A percentile compares a stretch with the other conserved stretches of the same genome.
Conservation (phyloP, 2,113 vertebrate species). For the Microcebus murinus region DNA sequence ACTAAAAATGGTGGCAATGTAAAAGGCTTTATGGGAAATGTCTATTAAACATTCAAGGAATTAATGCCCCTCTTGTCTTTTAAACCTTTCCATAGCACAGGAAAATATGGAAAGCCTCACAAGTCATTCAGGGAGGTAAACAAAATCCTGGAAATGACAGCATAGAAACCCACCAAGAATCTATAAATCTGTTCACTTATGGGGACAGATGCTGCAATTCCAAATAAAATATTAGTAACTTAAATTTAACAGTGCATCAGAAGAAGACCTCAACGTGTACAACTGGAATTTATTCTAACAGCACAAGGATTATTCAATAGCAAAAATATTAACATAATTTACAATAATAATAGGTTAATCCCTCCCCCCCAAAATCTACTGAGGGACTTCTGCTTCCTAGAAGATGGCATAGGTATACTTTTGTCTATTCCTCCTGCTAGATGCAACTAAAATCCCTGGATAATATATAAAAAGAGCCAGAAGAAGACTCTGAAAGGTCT, state of each 20-base stretch:
- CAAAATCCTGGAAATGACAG: neutral
- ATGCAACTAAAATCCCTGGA: neutral
- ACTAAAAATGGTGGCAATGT: neutral
- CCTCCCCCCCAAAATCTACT: neutral
- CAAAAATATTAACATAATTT: conserved; percentile 27
- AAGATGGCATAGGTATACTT: neutral
- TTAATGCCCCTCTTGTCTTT: neutral
- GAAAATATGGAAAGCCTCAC: neutral
- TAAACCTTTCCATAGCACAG: neutral
- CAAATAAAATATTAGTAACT: conserved; percentile 58
- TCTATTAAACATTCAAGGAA: neutral
- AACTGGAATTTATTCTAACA: conserved; percentile 29
- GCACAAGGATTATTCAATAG: neutral
- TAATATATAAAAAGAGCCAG: neutral
- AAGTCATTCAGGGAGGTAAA: neutral
- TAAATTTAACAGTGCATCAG: conserved; percentile 1
- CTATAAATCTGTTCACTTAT: neutral
- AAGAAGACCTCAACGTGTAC: neutral
- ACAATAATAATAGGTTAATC: neutral
- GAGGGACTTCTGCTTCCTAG: neutral
- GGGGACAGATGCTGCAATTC: conserved; percentile 16
- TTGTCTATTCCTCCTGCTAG: neutral
- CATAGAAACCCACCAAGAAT: neutral
- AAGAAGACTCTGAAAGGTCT: neutral
- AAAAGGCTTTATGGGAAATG: neutral